Percentiles rank a stretch among this genome's conserved stretches.
These are phyloP conservation scores for Acronicta alni DNA, from an alignment of 2,888 invertebrate genomes.

Conservation along the genomic window DNA sequence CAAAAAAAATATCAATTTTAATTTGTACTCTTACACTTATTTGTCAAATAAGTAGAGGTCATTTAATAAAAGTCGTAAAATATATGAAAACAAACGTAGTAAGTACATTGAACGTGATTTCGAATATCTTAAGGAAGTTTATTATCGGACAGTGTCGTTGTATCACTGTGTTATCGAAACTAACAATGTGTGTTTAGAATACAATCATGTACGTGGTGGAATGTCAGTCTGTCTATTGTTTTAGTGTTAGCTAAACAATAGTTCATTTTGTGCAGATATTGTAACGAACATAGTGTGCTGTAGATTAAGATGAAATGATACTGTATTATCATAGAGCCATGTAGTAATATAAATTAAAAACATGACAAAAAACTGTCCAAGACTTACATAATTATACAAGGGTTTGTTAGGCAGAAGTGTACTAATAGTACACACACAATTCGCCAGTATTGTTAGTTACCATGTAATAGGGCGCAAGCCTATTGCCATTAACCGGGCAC, in stretches of 20 bases:
- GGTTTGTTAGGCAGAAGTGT: too few relatives aligned
- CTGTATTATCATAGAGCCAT: constrained; percentile 7
- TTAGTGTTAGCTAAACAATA: constrained; percentile 57
- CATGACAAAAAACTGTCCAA: too few relatives aligned
- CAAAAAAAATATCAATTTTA: constrained; percentile 13
- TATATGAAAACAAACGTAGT: constrained; percentile 27
- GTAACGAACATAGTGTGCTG: constrained; percentile 15
- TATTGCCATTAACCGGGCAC: too few relatives aligned
- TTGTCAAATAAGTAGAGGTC: constrained; percentile 14
- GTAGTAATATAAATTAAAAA: too few relatives aligned
- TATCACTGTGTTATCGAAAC: constrained; percentile 64
- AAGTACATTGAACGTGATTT: constrained; percentile 54
- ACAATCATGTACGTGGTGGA: constrained; percentile 74
- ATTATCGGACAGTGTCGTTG: constrained; percentile 60
- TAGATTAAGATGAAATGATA: constrained; percentile 25
- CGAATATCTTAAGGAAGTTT: constrained; percentile 61
- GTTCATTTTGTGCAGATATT: constrained; percentile 31
- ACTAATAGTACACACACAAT: too few relatives aligned
- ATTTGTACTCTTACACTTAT: constrained; percentile 17
- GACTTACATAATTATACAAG: too few relatives aligned
- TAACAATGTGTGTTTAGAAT: constrained; percentile 70
- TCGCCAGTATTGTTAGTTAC: too few relatives aligned
- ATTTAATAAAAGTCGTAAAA: constrained; percentile 53
- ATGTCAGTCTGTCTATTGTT: constrained; percentile 78
- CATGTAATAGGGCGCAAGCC: too few relatives aligned